Evolutionary conservation across 2,888 invertebrate species (phyloP).

Genomic region (Tetramorium bicarinatum): DNA sequence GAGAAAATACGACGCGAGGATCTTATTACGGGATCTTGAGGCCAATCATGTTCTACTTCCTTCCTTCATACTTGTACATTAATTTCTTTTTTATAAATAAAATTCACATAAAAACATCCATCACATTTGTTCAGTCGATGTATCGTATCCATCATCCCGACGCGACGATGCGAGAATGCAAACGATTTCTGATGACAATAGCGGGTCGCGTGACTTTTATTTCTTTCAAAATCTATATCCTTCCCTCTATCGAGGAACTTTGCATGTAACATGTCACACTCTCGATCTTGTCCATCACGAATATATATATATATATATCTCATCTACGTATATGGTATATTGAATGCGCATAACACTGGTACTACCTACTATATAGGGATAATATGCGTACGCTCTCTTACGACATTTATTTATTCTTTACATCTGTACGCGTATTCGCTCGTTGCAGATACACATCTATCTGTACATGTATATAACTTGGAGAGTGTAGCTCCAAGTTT

Average conservation of each 20-base stretch:
- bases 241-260: background rate
- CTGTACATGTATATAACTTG: background rate
- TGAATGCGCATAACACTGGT: conserved; percentile 4
- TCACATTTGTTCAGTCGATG: conserved; percentile 26
- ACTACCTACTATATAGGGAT: background rate
- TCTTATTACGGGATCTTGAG: conserved; percentile 53
- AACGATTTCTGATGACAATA: background rate
- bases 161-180: background rate
- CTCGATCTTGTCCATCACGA: background rate
- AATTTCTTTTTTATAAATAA: conserved; percentile 82
- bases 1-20: conserved; percentile 51
- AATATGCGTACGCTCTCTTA: background rate
- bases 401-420: background rate
- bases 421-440: background rate
- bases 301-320: background rate
- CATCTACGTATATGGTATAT: background rate
- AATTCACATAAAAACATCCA: conserved; percentile 67
- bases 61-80: conserved; percentile 81
- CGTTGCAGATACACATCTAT: background rate
- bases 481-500: background rate
- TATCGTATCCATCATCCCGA: conserved; percentile 18
- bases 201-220: background rate
- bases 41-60: conserved; percentile 56
- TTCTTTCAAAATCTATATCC: background rate
- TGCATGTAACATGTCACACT: background rate